Evolutionary conservation across 2,113 vertebrate genomes (phyloP).

Genomic region (Callospermophilus lateralis): DNA sequence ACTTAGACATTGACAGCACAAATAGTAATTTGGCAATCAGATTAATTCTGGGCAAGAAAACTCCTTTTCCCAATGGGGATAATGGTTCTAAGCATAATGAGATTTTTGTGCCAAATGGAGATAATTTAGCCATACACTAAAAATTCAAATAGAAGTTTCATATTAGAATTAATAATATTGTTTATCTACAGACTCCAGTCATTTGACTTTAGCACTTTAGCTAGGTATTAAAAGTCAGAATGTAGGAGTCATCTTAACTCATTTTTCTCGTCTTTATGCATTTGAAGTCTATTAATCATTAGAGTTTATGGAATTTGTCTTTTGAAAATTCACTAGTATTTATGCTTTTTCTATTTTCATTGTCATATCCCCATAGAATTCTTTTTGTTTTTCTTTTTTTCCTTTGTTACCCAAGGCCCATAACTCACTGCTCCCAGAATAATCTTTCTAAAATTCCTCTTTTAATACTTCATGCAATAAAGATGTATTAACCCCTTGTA

Average conservation of each 20-base stretch:
- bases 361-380: not conserved
- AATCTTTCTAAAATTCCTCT: constrained; percentile 5
- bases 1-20: constrained; percentile 60
- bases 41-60: constrained; percentile 63
- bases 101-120: constrained; percentile 67
- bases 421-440: not conserved
- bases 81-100: constrained; percentile 58
- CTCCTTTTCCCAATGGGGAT: constrained; percentile 5
- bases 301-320: constrained; percentile 11
- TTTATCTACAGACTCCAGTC: constrained; percentile 28
- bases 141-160: constrained; percentile 56
- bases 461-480: not conserved
- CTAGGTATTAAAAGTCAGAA: constrained; percentile 45
- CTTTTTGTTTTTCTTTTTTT: not conserved
- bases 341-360: not conserved
- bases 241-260: not conserved
- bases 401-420: not conserved
- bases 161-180: constrained; percentile 54
- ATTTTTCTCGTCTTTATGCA: not conserved
- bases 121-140: constrained; percentile 52
- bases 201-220: not conserved
- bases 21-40: constrained; percentile 60
- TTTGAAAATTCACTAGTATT: constrained; percentile 8
- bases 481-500: not conserved
- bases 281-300: not conserved